Percentiles rank a stretch among this genome's conserved stretches.
phyloP scores from a whole-genome alignment of 2,797 vertebrate genomes.

The Crenuchus spilurus region DNA sequence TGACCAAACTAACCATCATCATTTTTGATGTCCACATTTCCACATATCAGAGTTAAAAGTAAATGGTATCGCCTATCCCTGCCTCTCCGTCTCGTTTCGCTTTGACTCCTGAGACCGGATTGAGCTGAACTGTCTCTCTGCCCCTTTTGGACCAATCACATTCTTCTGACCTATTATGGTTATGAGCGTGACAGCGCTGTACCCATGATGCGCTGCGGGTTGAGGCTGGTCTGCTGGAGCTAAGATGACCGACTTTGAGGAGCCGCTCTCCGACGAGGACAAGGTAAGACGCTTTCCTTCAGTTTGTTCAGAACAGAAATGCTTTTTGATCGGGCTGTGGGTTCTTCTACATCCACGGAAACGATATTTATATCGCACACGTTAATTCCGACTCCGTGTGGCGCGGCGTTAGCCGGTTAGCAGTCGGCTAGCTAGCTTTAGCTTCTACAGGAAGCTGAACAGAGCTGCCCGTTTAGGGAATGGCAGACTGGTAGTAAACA shows the following conservation, averaged over 20 bases:
- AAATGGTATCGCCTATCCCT: too few species aligned
- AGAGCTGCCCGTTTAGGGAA: conserved; percentile 39
- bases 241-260: conserved; percentile 96
- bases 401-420: conserved; percentile 43
- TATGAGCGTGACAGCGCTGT: conserved; percentile 57
- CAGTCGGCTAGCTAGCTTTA: conserved; percentile 55
- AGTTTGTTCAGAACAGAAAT: not conserved
- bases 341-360: not conserved
- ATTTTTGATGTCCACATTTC: too few species aligned
- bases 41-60: too few species aligned
- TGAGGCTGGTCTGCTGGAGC: conserved; percentile 83
- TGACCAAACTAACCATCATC: too few species aligned
- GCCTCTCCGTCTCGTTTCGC: not conserved
- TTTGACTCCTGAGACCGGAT: not conserved
- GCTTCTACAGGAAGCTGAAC: conserved; percentile 57
- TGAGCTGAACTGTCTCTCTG: conserved; percentile 24
- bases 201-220: conserved; percentile 67
- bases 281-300: conserved; percentile 80
- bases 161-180: conserved; percentile 61
- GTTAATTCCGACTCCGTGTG: not conserved
- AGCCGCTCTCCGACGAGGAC: conserved; percentile 93
- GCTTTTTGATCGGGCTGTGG: not conserved
- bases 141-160: conserved; percentile 50
- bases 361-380: not conserved
- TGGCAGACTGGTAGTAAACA: conserved; percentile 50